Conservation (phyloP, 2,797 vertebrate species). For the Phaenicophaeus curvirostris region DNA sequence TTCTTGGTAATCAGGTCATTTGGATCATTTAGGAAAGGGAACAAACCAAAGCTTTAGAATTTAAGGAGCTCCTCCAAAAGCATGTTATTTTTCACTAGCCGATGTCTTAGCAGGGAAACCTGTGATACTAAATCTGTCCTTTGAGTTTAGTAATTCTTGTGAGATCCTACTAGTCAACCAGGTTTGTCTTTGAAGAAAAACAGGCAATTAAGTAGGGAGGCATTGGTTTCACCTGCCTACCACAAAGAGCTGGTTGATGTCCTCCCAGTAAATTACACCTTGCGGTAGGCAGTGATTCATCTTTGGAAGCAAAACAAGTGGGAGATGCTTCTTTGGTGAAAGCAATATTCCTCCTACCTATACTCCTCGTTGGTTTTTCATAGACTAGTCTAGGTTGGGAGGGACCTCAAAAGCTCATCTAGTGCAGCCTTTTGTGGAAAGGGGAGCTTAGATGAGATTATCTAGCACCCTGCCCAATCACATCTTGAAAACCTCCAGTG, state of each 20-base stretch:
- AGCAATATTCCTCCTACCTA: background rate
- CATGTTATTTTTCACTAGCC: background rate
- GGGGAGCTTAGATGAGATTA: background rate
- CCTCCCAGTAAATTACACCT: conserved; percentile 60
- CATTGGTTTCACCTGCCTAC: conserved; percentile 51
- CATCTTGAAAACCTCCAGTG: background rate
- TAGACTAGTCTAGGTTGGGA: too few species aligned
- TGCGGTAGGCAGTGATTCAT: conserved; percentile 38
- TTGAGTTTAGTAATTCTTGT: background rate
- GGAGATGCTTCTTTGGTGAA: background rate
- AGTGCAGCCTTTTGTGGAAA: fast-evolving
- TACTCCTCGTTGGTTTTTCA: too few species aligned
- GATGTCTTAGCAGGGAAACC: background rate
- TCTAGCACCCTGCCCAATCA: background rate
- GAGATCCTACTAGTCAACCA: background rate
- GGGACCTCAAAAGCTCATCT: background rate
- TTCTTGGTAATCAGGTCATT: background rate
- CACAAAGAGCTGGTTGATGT: background rate
- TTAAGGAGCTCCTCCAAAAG: background rate
- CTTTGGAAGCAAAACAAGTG: conserved; percentile 10
- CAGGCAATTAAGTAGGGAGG: conserved; percentile 55
- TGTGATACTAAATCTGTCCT: background rate
- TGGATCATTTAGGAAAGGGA: background rate
- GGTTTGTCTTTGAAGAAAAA: conserved; percentile 44
- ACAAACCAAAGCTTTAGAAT: background rate